Evolutionary conservation across 2,797 vertebrate species (phyloP).

Genomic region (Crypturellus tataupa): DNA sequence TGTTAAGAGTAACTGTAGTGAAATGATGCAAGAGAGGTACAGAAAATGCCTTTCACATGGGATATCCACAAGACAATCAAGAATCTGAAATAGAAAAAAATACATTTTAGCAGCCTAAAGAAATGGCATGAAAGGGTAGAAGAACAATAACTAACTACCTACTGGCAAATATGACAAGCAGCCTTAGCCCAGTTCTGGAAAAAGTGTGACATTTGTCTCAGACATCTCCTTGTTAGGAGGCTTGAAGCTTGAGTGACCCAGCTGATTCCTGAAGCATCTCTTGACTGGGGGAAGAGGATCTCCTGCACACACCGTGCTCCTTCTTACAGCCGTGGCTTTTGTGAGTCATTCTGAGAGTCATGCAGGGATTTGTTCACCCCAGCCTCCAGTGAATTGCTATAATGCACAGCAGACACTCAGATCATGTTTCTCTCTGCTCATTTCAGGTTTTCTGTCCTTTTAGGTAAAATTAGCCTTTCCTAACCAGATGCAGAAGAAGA

Average conservation of each 20-base stretch:
- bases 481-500: not conserved
- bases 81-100: not conserved
- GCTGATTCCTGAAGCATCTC: not conserved
- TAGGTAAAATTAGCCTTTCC: not conserved
- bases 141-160: not conserved
- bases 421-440: not conserved
- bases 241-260: not conserved
- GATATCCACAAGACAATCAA: not conserved
- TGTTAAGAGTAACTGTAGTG: not conserved
- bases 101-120: not conserved
- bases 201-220: not conserved
- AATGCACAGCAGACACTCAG: not conserved
- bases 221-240: not conserved
- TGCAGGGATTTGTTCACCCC: not conserved
- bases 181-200: not conserved
- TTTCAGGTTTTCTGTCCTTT: not conserved
- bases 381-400: not conserved
- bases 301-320: fast-evolving
- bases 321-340: not conserved
- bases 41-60: not conserved
- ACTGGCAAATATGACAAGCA: not conserved
- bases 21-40: not conserved
- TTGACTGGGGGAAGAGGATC: not conserved
- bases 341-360: constrained; percentile 6
- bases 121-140: not conserved